phyloP scores from a whole-genome alignment of 2,113 vertebrate species.

The Tretioscincus oriximinensis region DNA sequence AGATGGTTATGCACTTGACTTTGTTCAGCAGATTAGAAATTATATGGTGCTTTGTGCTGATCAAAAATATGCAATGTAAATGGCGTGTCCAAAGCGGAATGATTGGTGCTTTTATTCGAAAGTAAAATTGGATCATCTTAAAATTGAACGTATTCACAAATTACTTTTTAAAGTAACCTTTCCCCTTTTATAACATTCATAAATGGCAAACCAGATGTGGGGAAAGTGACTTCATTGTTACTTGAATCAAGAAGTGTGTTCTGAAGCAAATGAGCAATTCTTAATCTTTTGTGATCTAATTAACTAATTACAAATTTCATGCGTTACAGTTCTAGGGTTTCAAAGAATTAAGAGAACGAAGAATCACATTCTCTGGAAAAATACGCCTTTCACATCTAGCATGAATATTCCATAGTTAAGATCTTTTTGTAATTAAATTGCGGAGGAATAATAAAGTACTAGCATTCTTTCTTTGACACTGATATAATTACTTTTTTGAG shows the following conservation, averaged over 20 bases:
- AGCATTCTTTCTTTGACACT: not conserved
- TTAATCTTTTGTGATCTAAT: not conserved
- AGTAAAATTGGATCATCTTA: not conserved
- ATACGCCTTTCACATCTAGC: not conserved
- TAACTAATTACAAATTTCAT: not conserved
- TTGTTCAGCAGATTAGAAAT: not conserved
- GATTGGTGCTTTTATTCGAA: not conserved
- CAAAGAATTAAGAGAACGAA: not conserved
- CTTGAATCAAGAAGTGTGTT: not conserved
- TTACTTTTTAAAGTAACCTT: no score
- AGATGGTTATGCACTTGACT: not conserved
- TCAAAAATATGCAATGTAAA: no score
- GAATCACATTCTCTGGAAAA: not conserved
- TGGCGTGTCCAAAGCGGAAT: not conserved
- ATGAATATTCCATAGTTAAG: not conserved
- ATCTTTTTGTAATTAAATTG: not conserved
- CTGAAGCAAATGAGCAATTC: not conserved
- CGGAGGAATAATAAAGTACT: not conserved
- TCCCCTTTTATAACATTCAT: not conserved
- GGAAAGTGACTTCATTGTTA: not conserved
- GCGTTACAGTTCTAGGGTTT: not conserved
- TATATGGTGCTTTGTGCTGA: not conserved
- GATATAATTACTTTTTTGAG: not conserved
- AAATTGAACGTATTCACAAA: not conserved
- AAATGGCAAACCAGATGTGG: fast-evolving